Base-by-base conservation (phyloP, 1,140 invertebrate genomes). In the Drosophila burlai region DNA sequence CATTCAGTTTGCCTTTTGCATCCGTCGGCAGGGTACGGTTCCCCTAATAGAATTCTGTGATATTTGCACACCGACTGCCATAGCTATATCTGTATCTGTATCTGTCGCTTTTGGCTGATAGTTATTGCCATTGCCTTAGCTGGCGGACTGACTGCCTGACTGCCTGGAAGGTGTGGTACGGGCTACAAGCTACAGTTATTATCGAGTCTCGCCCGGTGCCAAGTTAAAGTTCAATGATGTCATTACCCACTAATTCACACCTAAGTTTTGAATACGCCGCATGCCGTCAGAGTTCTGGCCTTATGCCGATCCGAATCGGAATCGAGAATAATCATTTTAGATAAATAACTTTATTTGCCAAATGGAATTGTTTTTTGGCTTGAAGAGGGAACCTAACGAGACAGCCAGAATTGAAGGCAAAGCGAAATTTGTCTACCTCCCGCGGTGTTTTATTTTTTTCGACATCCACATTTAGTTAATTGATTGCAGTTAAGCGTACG, bases 151-250 rank as follows among this genome's bases (percentile, higher is more conserved):
- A 5, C 8, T 9, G n/a, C 3, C 42, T 43, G 18, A 57, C 29
- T 42, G 52, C 29, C 66, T 71, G 50, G 42, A 81, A 89, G 84
- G 84, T 89, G 84, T 89, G 84, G 80, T 89, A 71, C 61, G 57
- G 52, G 57, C 71, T 61, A 74, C 73, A 89, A 90, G 84, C 84
- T 90, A 84, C 84, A 89, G 77, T 89, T 89, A 84, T 72, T 75
- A 59, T 72, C 57, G 52, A 66, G 69, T 73, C 66, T 67, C 58
- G 64, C 72, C 66, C 55, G 71, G 69, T 89, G 85, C 68, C 84
- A 77, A 89, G 85, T 90, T 89, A 89, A 89, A 89, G 84, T 89
- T 89, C 85, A 89, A 90, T 89, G 84, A 89, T 89, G 84, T 89
- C 84, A 89, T 89, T 89, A 89, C 84, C 84, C 69, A 84, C 84